phyloP scores from a whole-genome alignment of 2,113 vertebrate species.

The Meles meles region DNA sequence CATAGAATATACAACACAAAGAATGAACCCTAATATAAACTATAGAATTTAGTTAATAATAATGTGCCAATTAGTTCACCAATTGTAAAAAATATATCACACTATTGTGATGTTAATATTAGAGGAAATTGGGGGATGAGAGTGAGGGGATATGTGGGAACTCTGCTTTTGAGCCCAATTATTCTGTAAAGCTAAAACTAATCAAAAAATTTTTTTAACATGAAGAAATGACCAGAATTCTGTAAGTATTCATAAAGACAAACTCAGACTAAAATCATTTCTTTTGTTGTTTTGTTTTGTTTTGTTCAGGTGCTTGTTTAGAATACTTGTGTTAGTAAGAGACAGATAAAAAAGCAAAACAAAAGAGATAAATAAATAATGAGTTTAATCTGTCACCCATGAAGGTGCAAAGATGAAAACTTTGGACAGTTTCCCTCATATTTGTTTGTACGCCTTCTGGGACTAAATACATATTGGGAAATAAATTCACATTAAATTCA shows the following conservation, averaged over 20 bases:
- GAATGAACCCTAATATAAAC: not conserved
- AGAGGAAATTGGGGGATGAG: not conserved
- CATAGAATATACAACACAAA: not conserved
- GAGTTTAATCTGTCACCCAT: not conserved
- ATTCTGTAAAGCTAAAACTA: not conserved
- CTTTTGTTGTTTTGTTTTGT: not conserved
- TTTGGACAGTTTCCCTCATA: not conserved
- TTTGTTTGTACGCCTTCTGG: not conserved
- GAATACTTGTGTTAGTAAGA: not conserved
- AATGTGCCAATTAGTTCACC: not conserved
- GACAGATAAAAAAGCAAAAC: not conserved
- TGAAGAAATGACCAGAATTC: not conserved
- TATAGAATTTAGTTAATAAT: not conserved
- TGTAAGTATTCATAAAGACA: not conserved
- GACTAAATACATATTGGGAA: not conserved
- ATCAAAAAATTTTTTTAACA: not conserved
- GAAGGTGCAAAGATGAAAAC: not conserved
- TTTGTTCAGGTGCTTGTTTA: not conserved
- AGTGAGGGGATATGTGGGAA: not conserved
- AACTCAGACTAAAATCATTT: not conserved
- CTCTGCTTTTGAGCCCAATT: not conserved
- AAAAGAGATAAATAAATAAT: not conserved
- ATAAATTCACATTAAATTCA: not conserved
- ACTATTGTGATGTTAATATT: not conserved
- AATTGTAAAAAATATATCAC: not conserved